These are phyloP conservation scores for Luehdorfia chinensis DNA, from an alignment of 1,140 invertebrate genomes.

Conservation along the genomic window DNA sequence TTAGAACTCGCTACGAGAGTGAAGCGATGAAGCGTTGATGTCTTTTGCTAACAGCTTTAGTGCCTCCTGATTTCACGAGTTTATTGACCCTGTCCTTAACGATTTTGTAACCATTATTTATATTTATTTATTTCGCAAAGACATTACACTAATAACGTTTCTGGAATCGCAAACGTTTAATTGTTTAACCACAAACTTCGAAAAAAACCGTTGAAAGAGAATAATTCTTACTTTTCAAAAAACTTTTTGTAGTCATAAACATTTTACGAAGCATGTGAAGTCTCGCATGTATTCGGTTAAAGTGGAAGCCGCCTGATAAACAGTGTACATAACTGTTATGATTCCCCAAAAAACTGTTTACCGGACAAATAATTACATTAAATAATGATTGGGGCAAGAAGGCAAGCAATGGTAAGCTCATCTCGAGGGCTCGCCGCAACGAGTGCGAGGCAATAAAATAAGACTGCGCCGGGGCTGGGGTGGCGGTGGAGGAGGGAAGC, in stretches of 20 bases:
- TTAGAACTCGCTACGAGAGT: slow-evolving; percentile 20
- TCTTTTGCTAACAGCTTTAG: slow-evolving; percentile 52
- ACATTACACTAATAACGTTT: background rate
- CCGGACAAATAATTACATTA: slow-evolving; percentile 67
- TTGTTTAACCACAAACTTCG: background rate
- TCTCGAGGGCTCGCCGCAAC: slow-evolving; percentile 56
- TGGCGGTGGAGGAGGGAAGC: slow-evolving; percentile 5
- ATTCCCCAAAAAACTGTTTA: slow-evolving; percentile 54
- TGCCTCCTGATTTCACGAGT: slow-evolving; percentile 40
- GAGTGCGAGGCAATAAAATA: slow-evolving; percentile 67
- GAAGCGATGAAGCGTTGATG: slow-evolving; percentile 49
- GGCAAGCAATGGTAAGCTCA: slow-evolving; percentile 54
- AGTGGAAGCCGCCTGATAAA: slow-evolving; percentile 35
- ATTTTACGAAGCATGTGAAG: slow-evolving; percentile 13
- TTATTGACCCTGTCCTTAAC: slow-evolving; percentile 19
- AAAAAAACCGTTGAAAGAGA: background rate
- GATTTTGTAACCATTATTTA: slow-evolving; percentile 6
- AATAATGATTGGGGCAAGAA: slow-evolving; percentile 66
- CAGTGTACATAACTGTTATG: slow-evolving; percentile 53
- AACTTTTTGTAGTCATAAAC: background rate
- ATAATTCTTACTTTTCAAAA: background rate
- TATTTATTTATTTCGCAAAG: background rate
- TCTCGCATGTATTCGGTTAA: slow-evolving; percentile 22
- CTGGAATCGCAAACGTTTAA: background rate
- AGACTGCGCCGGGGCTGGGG: slow-evolving; percentile 35